Percentiles rank a stretch among this genome's conserved stretches.
These are phyloP conservation scores for Chrysomallon squamiferum DNA, from an alignment of 1,140 invertebrate genomes.

Conservation along the genomic window DNA sequence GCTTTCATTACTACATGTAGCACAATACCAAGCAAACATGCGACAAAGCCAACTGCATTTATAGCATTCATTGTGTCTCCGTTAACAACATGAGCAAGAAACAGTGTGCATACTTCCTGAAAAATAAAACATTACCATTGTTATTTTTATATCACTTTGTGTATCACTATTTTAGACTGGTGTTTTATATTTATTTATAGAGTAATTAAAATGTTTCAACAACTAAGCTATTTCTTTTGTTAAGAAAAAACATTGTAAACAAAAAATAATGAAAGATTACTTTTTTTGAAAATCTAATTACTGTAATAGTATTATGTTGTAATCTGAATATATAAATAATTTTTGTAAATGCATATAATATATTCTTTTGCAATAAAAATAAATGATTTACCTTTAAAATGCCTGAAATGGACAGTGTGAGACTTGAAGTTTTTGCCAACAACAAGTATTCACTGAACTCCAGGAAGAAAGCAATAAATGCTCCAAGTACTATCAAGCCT, in stretches of 20 bases:
- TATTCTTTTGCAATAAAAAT: conserved; percentile 8
- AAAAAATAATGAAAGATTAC: background rate
- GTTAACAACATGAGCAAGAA: conserved; percentile 83
- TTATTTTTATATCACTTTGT: background rate
- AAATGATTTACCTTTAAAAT: conserved; percentile 95
- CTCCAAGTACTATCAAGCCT: conserved; percentile 71
- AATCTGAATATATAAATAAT: too few species aligned
- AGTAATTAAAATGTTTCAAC: background rate
- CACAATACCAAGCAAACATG: conserved; percentile 89
- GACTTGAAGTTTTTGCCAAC: conserved; percentile 92
- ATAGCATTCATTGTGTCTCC: conserved; percentile 83
- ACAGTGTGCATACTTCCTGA: conserved; percentile 88
- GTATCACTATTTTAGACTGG: background rate
- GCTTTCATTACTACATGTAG: conserved; percentile 85
- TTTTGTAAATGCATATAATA: background rate
- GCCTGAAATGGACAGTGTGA: conserved; percentile 93
- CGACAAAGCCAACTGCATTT: conserved; percentile 83
- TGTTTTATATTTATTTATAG: background rate
- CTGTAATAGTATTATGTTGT: too few species aligned
- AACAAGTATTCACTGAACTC: conserved; percentile 91
- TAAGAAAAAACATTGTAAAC: background rate
- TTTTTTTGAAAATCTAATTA: background rate
- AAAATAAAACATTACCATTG: conserved; percentile 51
- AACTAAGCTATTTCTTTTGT: background rate
- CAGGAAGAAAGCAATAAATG: conserved; percentile 91